Base-by-base conservation (phyloP, 2,113 vertebrate genomes). In the Procavia capensis region DNA sequence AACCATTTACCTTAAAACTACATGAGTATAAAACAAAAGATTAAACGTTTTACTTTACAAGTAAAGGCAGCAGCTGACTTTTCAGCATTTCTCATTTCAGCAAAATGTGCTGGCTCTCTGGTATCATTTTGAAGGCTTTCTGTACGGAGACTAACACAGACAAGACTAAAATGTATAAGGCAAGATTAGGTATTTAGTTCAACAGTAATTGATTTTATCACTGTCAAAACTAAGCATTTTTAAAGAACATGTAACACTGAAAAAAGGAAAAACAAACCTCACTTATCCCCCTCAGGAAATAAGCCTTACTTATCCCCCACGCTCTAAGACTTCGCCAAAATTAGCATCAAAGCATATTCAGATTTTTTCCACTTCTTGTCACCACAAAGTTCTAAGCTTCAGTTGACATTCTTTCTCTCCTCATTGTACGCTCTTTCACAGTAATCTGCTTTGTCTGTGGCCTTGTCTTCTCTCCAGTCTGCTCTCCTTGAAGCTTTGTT, bases 1-100 rank as follows among this genome's bases (percentile, higher is more conserved):
- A 82, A 96, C 92, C 80, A 96, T 5, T 95, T 92, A 85, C 81
- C 84, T 97, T 93, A 93, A 97, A 96, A 36, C 19, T 34, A 43
- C 45, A 93, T 92, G 72, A 45, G 72, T 93, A 84, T 59, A 90
- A 95, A 96, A 96, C 86, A 54, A 93, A 93, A 22, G 39, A 88
- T 86, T 86, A 95, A 78, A 17, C 78, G 22, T 39, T 29, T 50
- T 45, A 36, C 78, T 93, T 78, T 96, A 57, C 50, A 50, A 91
- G 54, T 39, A 64, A 82, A 92, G 2, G 94, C 0, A 92, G 63
- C 41, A 36, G 57, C 87, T 96, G 63, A 89, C 79, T 43, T 95
- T 88, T 96, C 76, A 88, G 5, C 29, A 78, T 89, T 95, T 97
- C 93, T 72, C 57, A 59, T 36, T 83, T 93, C 75, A 95, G 19